Conservation (phyloP, 23 tunicate genomes). For the Ascidia mentula region DNA sequence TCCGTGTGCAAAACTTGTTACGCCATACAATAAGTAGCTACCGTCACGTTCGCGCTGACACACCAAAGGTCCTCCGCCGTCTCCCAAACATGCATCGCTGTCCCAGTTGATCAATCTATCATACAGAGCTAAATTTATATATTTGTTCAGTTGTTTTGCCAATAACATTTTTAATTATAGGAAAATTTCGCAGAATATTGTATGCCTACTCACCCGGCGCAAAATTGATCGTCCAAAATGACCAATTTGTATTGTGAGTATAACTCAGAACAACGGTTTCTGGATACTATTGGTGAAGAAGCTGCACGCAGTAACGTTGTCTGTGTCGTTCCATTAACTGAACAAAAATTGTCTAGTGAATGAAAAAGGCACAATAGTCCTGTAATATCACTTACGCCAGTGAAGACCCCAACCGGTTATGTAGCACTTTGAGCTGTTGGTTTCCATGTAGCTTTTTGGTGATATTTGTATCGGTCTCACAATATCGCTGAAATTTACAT, state of each 20-base stretch:
- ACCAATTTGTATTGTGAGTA: neutral
- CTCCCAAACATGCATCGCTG: neutral
- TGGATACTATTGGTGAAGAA: neutral
- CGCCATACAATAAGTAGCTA: neutral
- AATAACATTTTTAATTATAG: neutral
- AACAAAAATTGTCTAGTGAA: neutral
- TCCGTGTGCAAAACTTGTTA: neutral
- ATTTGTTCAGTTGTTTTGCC: neutral
- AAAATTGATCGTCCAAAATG: neutral
- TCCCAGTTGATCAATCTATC: neutral
- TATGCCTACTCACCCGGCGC: neutral
- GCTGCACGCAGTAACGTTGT: neutral
- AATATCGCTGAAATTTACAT: too few species aligned
- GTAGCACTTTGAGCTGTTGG: neutral
- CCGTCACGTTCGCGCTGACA: neutral
- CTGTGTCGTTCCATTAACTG: neutral
- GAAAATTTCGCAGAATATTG: too few species aligned
- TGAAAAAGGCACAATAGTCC: neutral
- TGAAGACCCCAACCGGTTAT: conserved; percentile 1
- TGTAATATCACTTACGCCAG: neutral
- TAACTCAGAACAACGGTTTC: neutral
- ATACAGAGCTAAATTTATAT: too few species aligned
- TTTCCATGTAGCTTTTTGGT: too few species aligned
- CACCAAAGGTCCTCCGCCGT: conserved; percentile 1
- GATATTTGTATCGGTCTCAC: too few species aligned